phyloP scores from a whole-genome alignment of 2,113 vertebrate species.

The Chrysochloris asiatica region DNA sequence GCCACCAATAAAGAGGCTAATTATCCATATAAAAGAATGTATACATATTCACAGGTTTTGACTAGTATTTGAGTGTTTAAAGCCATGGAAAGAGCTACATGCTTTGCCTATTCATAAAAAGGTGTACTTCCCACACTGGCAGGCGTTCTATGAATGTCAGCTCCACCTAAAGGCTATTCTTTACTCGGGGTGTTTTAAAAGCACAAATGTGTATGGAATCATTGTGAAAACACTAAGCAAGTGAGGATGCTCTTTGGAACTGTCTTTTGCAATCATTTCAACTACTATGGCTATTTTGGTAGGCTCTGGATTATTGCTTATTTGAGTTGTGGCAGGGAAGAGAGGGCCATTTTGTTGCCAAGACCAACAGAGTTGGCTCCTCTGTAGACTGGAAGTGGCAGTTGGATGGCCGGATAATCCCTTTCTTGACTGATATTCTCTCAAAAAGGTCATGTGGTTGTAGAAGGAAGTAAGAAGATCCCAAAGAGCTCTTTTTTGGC shows the following conservation, averaged over 20 bases:
- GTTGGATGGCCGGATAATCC: background rate
- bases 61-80: slow-evolving; percentile 84
- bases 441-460: background rate
- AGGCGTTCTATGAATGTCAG: slow-evolving; percentile 65
- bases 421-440: background rate
- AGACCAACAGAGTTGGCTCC: background rate
- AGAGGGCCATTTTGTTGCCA: background rate
- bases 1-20: slow-evolving; percentile 85
- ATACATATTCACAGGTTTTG: slow-evolving; percentile 86
- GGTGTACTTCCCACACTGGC: background rate
- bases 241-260: background rate
- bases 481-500: background rate
- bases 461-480: background rate
- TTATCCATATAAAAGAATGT: slow-evolving; percentile 84
- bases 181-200: background rate
- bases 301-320: background rate
- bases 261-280: background rate
- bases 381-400: background rate
- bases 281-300: background rate
- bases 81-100: slow-evolving; percentile 75
- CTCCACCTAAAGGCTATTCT: slow-evolving; percentile 20
- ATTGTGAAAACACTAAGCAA: background rate
- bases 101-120: slow-evolving; percentile 79
- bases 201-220: background rate
- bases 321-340: background rate